These are phyloP conservation scores for Malurus elegans DNA, from an alignment of 2,113 vertebrate species.

Conservation along the genomic window DNA sequence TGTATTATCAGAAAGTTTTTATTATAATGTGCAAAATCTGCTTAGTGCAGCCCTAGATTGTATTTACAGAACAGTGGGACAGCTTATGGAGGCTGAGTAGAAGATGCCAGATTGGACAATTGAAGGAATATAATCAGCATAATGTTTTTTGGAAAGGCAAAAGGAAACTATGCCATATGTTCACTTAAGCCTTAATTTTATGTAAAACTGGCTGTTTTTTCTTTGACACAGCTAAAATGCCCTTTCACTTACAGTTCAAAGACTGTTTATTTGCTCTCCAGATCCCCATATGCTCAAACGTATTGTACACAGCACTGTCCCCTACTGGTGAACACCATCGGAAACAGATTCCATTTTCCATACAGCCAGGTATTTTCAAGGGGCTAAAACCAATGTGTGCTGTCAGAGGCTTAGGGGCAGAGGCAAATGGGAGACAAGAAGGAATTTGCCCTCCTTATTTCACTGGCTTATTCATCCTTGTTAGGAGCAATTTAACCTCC, in stretches of 20 bases:
- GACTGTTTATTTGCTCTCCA: slow-evolving; percentile 71
- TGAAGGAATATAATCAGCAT: slow-evolving; percentile 85
- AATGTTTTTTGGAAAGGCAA: slow-evolving; percentile 86
- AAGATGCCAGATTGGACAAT: slow-evolving; percentile 84
- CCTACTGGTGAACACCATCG: slow-evolving; percentile 43
- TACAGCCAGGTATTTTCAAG: slow-evolving; percentile 1
- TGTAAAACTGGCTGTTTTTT: slow-evolving; percentile 80
- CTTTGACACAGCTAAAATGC: slow-evolving; percentile 80
- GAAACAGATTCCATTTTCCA: neutral
- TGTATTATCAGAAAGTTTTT: slow-evolving; percentile 84
- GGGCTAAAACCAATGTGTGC: neutral
- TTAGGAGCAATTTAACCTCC: neutral
- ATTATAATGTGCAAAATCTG: slow-evolving; percentile 82
- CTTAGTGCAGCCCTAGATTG: slow-evolving; percentile 75
- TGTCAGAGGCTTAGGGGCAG: neutral
- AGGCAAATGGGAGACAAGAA: neutral
- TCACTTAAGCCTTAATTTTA: slow-evolving; percentile 84
- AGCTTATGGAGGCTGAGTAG: slow-evolving; percentile 71
- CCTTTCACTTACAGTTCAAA: slow-evolving; percentile 78
- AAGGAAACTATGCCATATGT: slow-evolving; percentile 85
- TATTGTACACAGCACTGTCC: slow-evolving; percentile 60
- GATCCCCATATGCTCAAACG: slow-evolving; percentile 62
- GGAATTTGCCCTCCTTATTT: neutral
- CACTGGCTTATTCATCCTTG: neutral
- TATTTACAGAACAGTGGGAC: slow-evolving; percentile 75